Conservation (phyloP, 92 coral and sea anemone species). For the Siderastrea radians region DNA sequence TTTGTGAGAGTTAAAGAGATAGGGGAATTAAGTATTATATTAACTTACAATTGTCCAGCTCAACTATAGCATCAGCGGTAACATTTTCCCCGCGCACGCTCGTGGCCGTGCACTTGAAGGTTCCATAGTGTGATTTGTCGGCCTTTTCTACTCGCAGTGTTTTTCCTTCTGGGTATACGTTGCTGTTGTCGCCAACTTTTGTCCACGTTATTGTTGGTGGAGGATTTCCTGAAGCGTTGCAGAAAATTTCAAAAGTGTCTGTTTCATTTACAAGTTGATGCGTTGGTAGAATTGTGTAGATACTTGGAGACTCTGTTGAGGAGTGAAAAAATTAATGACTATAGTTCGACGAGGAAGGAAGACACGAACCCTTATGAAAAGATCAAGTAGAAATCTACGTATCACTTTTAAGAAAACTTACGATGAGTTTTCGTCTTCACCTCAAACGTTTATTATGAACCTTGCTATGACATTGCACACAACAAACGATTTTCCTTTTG, state of each 20-base stretch:
- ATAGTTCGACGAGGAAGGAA: too few relatives aligned
- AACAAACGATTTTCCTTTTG: too few relatives aligned
- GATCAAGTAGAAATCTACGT: too few relatives aligned
- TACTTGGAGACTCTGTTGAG: constrained; percentile 62
- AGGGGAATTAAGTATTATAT: neutral
- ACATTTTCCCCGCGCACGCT: constrained; percentile 67
- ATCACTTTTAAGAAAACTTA: neutral
- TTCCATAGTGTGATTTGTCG: constrained; percentile 67
- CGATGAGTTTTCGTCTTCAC: neutral
- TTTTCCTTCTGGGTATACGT: constrained; percentile 30
- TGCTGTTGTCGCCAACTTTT: constrained; percentile 44
- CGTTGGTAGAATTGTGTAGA: constrained; percentile 56
- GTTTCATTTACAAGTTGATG: constrained; percentile 77
- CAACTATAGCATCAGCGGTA: constrained; percentile 54
- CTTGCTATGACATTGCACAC: too few relatives aligned
- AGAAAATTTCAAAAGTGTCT: constrained; percentile 65
- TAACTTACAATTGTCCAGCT: constrained; percentile 69
- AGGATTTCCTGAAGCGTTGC: constrained; percentile 89
- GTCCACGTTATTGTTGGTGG: constrained; percentile 70
- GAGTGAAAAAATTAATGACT: neutral
- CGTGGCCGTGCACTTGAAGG: constrained; percentile 69
- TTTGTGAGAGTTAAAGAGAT: neutral
- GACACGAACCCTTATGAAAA: too few relatives aligned
- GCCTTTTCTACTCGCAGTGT: constrained; percentile 36
- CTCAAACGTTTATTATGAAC: too few relatives aligned